Conservation (phyloP, 2,888 invertebrate species). For the Clivina fossor region DNA sequence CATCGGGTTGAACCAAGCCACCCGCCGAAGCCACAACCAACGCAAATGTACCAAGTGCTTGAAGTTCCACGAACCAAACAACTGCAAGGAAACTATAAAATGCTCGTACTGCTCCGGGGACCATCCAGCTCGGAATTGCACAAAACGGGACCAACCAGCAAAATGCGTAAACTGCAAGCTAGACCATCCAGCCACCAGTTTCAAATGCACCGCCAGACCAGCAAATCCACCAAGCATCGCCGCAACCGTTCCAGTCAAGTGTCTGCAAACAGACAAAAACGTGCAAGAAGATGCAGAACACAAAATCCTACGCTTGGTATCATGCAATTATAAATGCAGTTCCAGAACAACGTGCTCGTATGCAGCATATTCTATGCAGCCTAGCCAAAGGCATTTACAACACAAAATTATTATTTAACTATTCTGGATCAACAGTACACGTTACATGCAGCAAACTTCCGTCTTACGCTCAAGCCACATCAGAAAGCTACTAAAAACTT, state of each 20-base stretch:
- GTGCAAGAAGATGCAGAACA: no score
- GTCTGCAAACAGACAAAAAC: no score
- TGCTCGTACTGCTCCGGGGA: not conserved
- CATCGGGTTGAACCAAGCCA: slow-evolving; percentile 1
- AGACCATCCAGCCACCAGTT: not conserved
- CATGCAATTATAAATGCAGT: no score
- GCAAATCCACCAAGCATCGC: not conserved
- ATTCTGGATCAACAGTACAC: no score
- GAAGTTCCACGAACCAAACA: not conserved
- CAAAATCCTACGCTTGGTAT: no score
- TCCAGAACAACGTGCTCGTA: no score
- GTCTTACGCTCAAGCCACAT: no score
- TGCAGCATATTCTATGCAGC: no score
- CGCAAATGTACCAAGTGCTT: slow-evolving; percentile 2
- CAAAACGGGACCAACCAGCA: not conserved
- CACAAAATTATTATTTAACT: no score
- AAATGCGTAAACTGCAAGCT: not conserved
- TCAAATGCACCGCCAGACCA: not conserved
- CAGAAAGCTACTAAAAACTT: no score
- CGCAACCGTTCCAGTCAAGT: not conserved
- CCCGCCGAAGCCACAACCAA: not conserved
- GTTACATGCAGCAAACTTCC: no score
- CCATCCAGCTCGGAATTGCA: not conserved
- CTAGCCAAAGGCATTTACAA: no score
- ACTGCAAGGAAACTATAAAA: not conserved